phyloP scores from a whole-genome alignment of 1,140 invertebrate genomes.

The Psilanteris sp. region DNA sequence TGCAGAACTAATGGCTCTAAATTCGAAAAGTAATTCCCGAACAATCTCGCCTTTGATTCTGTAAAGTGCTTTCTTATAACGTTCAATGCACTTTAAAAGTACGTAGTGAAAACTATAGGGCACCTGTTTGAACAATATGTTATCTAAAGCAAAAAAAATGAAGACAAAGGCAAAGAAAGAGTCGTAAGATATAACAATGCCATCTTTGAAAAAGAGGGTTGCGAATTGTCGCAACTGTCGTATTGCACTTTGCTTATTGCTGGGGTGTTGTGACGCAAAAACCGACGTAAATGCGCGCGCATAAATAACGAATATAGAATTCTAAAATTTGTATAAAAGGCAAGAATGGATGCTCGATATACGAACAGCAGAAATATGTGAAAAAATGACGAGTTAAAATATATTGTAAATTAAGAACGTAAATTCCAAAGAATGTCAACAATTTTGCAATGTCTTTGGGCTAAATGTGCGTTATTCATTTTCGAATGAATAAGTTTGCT shows the following conservation, averaged over 20 bases:
- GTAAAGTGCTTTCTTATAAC: constrained; percentile 60
- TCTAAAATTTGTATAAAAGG: constrained; percentile 19
- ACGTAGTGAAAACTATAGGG: constrained; percentile 47
- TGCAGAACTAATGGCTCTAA: constrained; percentile 50
- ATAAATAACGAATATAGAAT: constrained; percentile 21
- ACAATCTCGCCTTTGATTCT: constrained; percentile 51
- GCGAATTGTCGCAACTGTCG: constrained; percentile 44
- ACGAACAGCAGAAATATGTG: neutral
- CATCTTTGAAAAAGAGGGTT: constrained; percentile 38
- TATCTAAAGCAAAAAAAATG: constrained; percentile 44
- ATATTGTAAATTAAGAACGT: constrained; percentile 35
- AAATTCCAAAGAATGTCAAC: constrained; percentile 16
- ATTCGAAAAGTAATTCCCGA: constrained; percentile 51
- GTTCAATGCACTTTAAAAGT: constrained; percentile 42
- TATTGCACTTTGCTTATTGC: constrained; percentile 62
- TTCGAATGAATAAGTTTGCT: constrained; percentile 53
- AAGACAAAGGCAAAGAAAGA: constrained; percentile 44
- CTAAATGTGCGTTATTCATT: constrained; percentile 47
- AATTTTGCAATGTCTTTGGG: constrained; percentile 42
- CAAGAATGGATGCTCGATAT: neutral
- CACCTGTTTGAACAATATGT: constrained; percentile 61
- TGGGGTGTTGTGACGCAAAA: constrained; percentile 41
- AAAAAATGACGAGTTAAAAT: neutral
- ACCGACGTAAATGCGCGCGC: constrained; percentile 14
- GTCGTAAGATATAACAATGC: constrained; percentile 54